Evolutionary conservation across 2,888 invertebrate species (phyloP), one percentile per base, ranked within the genome.

Genomic region (Limnephilus auricula): DNA sequence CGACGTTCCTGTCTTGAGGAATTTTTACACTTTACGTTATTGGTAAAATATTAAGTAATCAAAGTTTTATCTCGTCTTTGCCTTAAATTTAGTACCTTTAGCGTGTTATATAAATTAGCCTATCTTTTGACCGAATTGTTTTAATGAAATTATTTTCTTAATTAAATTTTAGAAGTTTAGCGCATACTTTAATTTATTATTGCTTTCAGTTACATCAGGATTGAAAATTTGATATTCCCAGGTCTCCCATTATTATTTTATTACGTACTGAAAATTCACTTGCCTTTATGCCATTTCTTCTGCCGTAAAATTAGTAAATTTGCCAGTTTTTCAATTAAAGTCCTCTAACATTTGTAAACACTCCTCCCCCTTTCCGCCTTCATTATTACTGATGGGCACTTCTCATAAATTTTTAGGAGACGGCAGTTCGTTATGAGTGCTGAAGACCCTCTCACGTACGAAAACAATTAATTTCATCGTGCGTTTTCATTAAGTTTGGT

Each of bases 391-490:
- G 89, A 79, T 79, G 79, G 79, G 79, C 89, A 79, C 40, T 89
- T 82, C 79, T 88, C 80, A 88, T 90, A 82, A 31, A 79, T 88
- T 88, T 65, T 65, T 65, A 65, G 65, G 13, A 13, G 78, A 32
- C 45, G 65, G 65, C 83, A 88, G 90, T 88, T 88, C 83, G 78
- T 90, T 85, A 88, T 90, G 91, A 87, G 65, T n/a, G 82, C 45
- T 30, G 30, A 79, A 50, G 87, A 30, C 83, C 80, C 87, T 91
- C 91, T 93, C 93, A 93, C 93, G 93, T 93, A 93, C 90, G 91
- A 92, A 93, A 92, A 93, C 93, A 93, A 93, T 93, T 93, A 93
- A 92, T 93, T 93, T 92, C 90, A 85, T 90, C 93, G 92, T 92
- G 93, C 93, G 91, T 92, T 92, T 93, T 93, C 92, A 93, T 93